Percentiles rank a stretch among this genome's conserved stretches.
Conservation (phyloP, 92 coral and sea anemone species). For the Epizoanthus illoricatus region DNA sequence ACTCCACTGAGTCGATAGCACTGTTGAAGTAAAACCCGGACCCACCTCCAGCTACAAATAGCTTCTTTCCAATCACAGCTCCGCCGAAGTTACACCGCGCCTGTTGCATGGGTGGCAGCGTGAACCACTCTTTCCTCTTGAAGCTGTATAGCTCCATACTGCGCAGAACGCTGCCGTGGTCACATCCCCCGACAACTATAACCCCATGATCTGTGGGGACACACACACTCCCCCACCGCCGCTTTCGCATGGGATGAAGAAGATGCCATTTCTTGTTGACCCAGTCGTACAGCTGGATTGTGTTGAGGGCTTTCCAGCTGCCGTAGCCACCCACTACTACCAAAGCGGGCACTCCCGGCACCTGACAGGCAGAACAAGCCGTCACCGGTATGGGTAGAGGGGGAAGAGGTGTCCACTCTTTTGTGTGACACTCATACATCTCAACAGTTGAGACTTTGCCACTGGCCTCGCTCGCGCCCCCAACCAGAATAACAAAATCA, state of each 20-base stretch:
- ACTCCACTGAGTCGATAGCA: slow-evolving; percentile 75
- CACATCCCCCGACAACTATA: slow-evolving; percentile 83
- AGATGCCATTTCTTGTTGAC: slow-evolving; percentile 73
- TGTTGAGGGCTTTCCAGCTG: slow-evolving; percentile 80
- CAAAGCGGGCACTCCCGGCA: slow-evolving; percentile 66
- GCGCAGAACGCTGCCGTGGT: slow-evolving; percentile 75
- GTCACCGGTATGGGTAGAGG: slow-evolving; percentile 77
- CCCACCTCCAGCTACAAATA: slow-evolving; percentile 80
- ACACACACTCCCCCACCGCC: slow-evolving; percentile 79
- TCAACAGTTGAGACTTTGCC: slow-evolving; percentile 52
- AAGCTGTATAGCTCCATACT: slow-evolving; percentile 80
- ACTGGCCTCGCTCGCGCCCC: slow-evolving; percentile 67
- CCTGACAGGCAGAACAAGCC: slow-evolving; percentile 72
- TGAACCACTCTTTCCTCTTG: slow-evolving; percentile 75
- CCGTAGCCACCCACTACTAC: slow-evolving; percentile 84
- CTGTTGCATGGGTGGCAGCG: slow-evolving; percentile 63
- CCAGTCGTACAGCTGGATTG: slow-evolving; percentile 78
- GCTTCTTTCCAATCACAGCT: slow-evolving; percentile 62
- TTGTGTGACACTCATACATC: slow-evolving; percentile 56
- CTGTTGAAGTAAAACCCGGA: slow-evolving; percentile 89
- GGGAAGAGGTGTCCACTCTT: slow-evolving; percentile 56
- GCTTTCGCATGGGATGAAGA: slow-evolving; percentile 72
- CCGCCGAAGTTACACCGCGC: slow-evolving; percentile 86
- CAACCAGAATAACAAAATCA: slow-evolving; percentile 66
- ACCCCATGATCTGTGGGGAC: slow-evolving; percentile 80